These are phyloP conservation scores for Crypturellus undulatus DNA, from an alignment of 2,113 vertebrate genomes.

Conservation along the genomic window DNA sequence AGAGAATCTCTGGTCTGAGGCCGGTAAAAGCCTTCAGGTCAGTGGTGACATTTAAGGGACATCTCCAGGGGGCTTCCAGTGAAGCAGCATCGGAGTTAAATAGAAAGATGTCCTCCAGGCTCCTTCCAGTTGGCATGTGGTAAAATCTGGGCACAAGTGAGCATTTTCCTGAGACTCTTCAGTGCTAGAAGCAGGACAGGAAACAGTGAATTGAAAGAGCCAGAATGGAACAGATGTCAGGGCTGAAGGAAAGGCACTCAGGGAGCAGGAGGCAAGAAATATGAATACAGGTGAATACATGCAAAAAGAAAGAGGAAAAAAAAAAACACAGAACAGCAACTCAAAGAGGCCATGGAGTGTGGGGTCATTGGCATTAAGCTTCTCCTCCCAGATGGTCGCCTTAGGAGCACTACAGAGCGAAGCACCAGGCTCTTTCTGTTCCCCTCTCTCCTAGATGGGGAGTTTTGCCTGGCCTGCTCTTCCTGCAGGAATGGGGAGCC, in stretches of 20 bases:
- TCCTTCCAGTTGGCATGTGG: neutral
- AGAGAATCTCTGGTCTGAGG: neutral
- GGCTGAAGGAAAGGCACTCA: neutral
- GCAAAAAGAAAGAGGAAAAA: no score
- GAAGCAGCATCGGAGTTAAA: neutral
- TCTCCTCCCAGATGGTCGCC: neutral
- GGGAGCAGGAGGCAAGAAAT: neutral
- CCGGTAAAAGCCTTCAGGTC: neutral
- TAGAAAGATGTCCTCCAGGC: neutral
- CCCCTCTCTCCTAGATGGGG: neutral
- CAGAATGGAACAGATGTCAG: neutral
- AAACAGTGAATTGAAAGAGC: neutral
- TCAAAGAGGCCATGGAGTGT: neutral
- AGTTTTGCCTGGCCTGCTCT: neutral
- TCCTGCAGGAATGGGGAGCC: neutral
- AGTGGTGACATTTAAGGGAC: neutral
- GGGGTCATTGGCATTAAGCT: neutral
- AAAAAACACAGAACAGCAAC: neutral
- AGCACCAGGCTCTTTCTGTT: neutral
- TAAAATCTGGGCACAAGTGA: neutral
- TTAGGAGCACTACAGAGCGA: neutral
- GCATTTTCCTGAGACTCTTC: neutral
- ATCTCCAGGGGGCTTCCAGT: neutral
- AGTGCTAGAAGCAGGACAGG: accelerated
- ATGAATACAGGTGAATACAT: neutral